These are phyloP conservation scores for Xerus inauris DNA, from an alignment of 2,113 vertebrate genomes.

Conservation along the genomic window DNA sequence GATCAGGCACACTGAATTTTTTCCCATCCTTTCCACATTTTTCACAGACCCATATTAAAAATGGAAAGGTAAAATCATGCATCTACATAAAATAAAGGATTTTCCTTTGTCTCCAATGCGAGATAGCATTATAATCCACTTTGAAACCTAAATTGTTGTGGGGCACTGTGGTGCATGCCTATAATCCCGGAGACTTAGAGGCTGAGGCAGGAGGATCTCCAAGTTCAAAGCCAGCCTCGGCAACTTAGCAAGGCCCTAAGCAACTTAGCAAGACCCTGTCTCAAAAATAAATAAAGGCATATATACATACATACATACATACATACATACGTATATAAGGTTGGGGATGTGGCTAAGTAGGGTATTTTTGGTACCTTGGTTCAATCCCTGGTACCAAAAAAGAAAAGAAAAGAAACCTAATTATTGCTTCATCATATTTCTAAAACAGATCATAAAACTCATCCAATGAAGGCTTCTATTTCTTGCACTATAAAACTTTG, in stretches of 20 bases:
- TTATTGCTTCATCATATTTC: background rate
- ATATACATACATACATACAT: too few relatives aligned
- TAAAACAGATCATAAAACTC: background rate
- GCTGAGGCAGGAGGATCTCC: too few relatives aligned
- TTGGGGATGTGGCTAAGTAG: too few relatives aligned
- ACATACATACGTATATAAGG: too few relatives aligned
- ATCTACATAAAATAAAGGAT: background rate
- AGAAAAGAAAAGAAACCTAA: background rate
- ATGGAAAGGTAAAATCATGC: background rate
- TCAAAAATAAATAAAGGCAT: too few relatives aligned
- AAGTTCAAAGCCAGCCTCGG: too few relatives aligned
- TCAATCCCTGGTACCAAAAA: too few relatives aligned
- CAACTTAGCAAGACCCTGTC: too few relatives aligned
- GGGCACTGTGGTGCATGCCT: too few relatives aligned
- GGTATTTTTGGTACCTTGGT: too few relatives aligned
- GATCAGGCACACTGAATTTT: background rate
- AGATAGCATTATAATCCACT: background rate
- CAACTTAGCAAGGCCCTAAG: too few relatives aligned
- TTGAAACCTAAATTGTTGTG: background rate
- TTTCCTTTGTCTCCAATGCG: background rate
- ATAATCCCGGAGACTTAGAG: too few relatives aligned
- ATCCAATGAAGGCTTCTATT: background rate
- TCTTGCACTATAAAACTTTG: conserved; percentile 6
- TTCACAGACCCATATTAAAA: background rate
- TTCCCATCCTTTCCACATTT: background rate